Evolutionary conservation across 2,113 vertebrate genomes (phyloP), one percentile per base, ranked within the genome.

Genomic region (Sylvietta virens): DNA sequence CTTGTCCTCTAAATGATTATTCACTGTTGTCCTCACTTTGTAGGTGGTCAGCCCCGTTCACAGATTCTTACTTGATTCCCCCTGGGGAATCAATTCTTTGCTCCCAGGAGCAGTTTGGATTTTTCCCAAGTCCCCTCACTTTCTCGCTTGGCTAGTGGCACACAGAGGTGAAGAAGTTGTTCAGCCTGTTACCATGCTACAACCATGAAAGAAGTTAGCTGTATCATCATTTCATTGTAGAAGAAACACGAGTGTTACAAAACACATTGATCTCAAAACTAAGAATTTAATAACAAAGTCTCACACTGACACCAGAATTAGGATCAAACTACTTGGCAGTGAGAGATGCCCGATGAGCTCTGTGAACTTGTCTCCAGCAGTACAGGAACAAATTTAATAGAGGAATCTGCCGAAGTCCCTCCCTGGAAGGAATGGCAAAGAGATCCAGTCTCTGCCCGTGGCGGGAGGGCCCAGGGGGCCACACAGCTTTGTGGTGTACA

Each of bases 381-480:
- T 3, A 13, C 15, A 16, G 42, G 7, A 39, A 7, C 30, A 13
- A 11, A 7, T 16, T 6, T 3, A 5, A 4, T 3, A 20, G 26
- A 48, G n/a, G 21, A 13, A 13, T 10, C 3, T 15, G 81, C n/a
- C 5, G 3, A 18, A 28, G n/a, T 1, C 47, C 27, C 15, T 17
- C 21, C 4, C 1, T 3, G 5, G 33, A 10, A 9, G 0, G 51
- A 33, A 20, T 0, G 35, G 35, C 11, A 31, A 30, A 19, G 30
- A 10, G n/a, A 4, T 5, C 10, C 1, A 1, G 2, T 1, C 15
- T 3, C 4, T 40, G 35, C 22, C 28, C 1, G 3, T 0, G 44
- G 5, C 4, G 8, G 76, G 53, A 37, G 76, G 62, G 40, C 26
- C 15, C 21, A 5, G 6, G 24, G 24, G 23, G 54, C n/a, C n/a